These are phyloP conservation scores for Forficula auricularia DNA, from an alignment of 1,140 invertebrate genomes.

Conservation along the genomic window DNA sequence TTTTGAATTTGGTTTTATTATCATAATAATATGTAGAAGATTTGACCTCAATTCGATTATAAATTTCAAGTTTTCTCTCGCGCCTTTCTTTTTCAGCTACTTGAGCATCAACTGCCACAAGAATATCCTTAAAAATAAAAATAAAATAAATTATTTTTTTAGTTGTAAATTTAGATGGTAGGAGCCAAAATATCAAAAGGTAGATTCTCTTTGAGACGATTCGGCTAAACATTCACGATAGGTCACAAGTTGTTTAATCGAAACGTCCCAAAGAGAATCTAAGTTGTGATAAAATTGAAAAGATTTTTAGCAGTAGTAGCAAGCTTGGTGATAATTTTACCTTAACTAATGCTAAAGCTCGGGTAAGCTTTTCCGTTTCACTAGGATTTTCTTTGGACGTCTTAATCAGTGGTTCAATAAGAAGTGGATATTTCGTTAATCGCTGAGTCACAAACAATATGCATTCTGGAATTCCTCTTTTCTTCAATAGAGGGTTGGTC, in stretches of 20 bases:
- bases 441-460: constrained; percentile 85
- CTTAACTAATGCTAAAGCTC: constrained; percentile 59
- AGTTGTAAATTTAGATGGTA: background rate
- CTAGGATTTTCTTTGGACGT: constrained; percentile 59
- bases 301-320: no score
- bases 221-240: no score
- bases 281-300: no score
- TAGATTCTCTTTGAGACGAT: no score
- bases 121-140: constrained; percentile 42
- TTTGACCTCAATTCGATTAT: constrained; percentile 80
- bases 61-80: constrained; percentile 78
- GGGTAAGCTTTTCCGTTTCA: constrained; percentile 54
- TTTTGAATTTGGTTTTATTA: constrained; percentile 82
- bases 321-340: constrained; percentile 15
- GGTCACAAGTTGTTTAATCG: no score
- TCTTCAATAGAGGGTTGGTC: constrained; percentile 70
- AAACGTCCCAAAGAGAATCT: no score
- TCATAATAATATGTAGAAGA: constrained; percentile 67
- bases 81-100: constrained; percentile 82
- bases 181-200: background rate
- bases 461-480: constrained; percentile 88
- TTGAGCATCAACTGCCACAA: constrained; percentile 74
- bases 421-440: constrained; percentile 82
- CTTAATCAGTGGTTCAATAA: constrained; percentile 83
- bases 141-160: background rate